phyloP scores from a whole-genome alignment of 2,113 vertebrate species.

The Hucho hucho region DNA sequence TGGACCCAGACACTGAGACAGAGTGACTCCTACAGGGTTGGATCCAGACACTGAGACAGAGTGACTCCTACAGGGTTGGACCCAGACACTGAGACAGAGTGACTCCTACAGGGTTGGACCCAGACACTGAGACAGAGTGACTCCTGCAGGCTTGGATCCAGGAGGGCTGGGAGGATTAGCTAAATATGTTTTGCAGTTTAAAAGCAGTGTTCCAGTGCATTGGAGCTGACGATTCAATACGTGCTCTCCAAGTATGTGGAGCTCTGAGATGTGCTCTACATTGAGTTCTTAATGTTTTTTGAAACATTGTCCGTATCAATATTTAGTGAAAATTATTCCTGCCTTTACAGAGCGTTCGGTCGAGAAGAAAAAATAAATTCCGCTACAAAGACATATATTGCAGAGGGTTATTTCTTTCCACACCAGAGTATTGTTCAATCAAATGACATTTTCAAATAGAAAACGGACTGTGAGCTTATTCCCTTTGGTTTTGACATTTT shows the following conservation, averaged over 20 bases:
- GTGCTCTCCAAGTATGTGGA: slow-evolving; percentile 37
- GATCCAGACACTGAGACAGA: too few relatives aligned
- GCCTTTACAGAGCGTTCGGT: not conserved
- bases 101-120: too few relatives aligned
- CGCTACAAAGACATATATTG: slow-evolving; percentile 13
- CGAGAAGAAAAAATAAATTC: not conserved
- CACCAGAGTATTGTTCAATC: not conserved
- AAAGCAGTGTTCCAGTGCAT: slow-evolving; percentile 24
- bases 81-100: too few relatives aligned
- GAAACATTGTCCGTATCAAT: slow-evolving; percentile 20
- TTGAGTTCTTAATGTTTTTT: slow-evolving; percentile 14
- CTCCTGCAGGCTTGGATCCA: slow-evolving; percentile 25
- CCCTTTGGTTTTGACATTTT: slow-evolving; percentile 8
- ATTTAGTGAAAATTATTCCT: not conserved
- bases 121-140: not conserved
- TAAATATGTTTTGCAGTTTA: slow-evolving; percentile 25
- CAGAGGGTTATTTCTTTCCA: not conserved
- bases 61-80: too few relatives aligned
- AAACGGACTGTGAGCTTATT: slow-evolving; percentile 8
- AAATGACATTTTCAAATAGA: slow-evolving; percentile 3
- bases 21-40: too few relatives aligned
- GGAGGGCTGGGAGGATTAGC: slow-evolving; percentile 16
- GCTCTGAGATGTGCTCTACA: slow-evolving; percentile 31
- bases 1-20: too few relatives aligned
- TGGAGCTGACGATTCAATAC: slow-evolving; percentile 41